Evolutionary conservation across 2,797 vertebrate species (phyloP).

Genomic region (Galaxias olidus): DNA sequence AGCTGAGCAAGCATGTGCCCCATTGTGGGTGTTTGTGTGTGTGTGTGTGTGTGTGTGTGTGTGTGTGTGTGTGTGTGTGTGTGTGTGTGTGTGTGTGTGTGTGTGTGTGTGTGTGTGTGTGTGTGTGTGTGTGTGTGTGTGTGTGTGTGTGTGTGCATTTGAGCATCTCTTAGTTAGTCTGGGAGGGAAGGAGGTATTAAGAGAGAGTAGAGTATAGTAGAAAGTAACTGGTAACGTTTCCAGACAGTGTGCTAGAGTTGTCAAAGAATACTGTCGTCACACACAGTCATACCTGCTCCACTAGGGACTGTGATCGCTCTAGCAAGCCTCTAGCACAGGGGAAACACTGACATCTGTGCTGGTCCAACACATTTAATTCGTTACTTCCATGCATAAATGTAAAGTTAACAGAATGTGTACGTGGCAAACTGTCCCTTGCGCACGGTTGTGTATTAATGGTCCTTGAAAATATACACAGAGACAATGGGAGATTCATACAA

Average conservation of each 20-base stretch:
- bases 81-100: slow-evolving; percentile 31
- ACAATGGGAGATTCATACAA: background rate
- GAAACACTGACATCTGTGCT: background rate
- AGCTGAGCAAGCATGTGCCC: slow-evolving; percentile 22
- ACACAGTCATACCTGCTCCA: slow-evolving; percentile 6
- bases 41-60: slow-evolving; percentile 9
- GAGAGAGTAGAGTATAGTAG: background rate
- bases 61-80: slow-evolving; percentile 13
- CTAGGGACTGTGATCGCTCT: background rate
- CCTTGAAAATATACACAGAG: background rate
- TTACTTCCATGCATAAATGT: background rate
- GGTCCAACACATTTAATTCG: background rate
- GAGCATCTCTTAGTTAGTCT: background rate
- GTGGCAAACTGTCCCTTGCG: background rate
- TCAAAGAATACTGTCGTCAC: too few species aligned
- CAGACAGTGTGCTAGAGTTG: too few species aligned
- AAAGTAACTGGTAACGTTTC: too few species aligned
- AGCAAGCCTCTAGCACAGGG: background rate
- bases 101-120: slow-evolving; percentile 5
- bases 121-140: slow-evolving; percentile 8
- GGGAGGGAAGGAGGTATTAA: background rate
- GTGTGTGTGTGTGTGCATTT: slow-evolving; percentile 5
- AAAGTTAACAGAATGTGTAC: background rate
- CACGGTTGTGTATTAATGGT: too few species aligned
- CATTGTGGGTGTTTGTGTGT: background rate